Percentiles rank a stretch among this genome's conserved stretches.
Evolutionary conservation across 1,140 invertebrate species (phyloP).

Genomic region (Apocrypta bakeri): DNA sequence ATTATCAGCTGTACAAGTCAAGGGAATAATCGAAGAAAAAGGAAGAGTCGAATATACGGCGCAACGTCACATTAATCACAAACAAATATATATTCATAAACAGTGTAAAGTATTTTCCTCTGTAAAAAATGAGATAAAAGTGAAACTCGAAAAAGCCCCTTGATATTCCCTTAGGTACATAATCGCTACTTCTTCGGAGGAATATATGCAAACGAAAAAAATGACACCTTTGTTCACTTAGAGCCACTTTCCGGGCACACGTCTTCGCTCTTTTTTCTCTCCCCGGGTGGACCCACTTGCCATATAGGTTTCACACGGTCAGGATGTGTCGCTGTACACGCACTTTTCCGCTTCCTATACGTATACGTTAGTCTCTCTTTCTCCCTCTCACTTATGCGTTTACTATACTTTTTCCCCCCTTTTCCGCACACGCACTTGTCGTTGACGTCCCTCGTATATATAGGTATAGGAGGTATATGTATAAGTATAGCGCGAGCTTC

Average conservation of each 20-base stretch:
- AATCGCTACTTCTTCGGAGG: background rate
- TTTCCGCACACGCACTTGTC: slow-evolving; percentile 63
- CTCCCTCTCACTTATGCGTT: slow-evolving; percentile 25
- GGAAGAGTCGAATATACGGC: background rate
- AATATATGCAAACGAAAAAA: slow-evolving; percentile 41
- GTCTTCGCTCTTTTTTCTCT: slow-evolving; percentile 38
- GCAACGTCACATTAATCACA: too few relatives aligned
- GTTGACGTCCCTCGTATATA: slow-evolving; percentile 44
- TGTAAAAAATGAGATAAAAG: background rate
- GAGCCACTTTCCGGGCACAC: slow-evolving; percentile 12
- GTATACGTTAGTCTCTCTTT: background rate
- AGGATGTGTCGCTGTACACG: background rate
- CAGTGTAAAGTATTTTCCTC: too few relatives aligned
- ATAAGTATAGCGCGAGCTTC: slow-evolving; percentile 5
- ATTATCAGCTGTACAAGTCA: background rate
- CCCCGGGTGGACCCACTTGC: slow-evolving; percentile 51
- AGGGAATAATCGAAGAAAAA: background rate
- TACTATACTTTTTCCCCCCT: slow-evolving; percentile 37
- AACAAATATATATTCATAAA: too few relatives aligned
- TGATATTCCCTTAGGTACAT: background rate
- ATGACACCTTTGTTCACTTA: slow-evolving; percentile 45
- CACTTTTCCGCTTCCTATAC: background rate
- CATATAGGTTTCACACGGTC: slow-evolving; percentile 58
- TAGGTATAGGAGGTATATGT: background rate
- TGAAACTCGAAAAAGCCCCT: background rate